These are phyloP conservation scores for Epicampocera succincta DNA, from an alignment of 2,888 invertebrate genomes.

Conservation along the genomic window DNA sequence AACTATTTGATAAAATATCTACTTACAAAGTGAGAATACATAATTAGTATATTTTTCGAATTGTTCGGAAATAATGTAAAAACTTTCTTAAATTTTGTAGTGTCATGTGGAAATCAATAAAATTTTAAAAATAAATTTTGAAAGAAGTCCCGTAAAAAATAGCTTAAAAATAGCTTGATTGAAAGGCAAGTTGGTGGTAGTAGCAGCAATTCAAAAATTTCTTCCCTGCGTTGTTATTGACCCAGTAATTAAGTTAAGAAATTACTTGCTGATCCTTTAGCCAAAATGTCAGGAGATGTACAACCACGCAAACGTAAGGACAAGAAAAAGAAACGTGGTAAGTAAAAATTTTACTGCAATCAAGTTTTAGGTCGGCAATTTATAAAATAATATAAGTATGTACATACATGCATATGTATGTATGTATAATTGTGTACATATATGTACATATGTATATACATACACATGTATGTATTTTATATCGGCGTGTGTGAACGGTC, in stretches of 20 bases:
- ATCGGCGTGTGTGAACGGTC: conserved; percentile 10
- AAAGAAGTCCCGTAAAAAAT: conserved; percentile 60
- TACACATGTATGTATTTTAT: conserved; percentile 1
- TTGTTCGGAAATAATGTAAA: not conserved
- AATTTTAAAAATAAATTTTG: conserved; percentile 59
- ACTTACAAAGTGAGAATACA: not conserved
- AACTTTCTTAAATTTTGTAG: conserved; percentile 19
- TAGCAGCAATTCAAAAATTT: conserved; percentile 9
- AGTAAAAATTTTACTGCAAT: conserved; percentile 65
- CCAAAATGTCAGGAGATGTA: conserved; percentile 91
- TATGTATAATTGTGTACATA: not conserved
- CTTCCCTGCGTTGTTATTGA: conserved; percentile 15
- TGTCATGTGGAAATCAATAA: conserved; percentile 54
- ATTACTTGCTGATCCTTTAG: conserved; percentile 25
- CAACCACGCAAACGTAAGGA: conserved; percentile 93
- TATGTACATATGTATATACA: not conserved
- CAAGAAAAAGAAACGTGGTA: conserved; percentile 89
- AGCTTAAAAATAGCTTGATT: conserved; percentile 61
- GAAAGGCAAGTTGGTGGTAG: conserved; percentile 43
- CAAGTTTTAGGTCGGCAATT: conserved; percentile 34
- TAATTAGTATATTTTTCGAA: too few relatives aligned
- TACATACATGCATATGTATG: not conserved
- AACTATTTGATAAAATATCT: not conserved
- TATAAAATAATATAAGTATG: not conserved
- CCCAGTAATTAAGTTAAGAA: not conserved